These are phyloP conservation scores for Strigamia transsilvanica DNA, from an alignment of 2,888 invertebrate genomes.

Conservation along the genomic window DNA sequence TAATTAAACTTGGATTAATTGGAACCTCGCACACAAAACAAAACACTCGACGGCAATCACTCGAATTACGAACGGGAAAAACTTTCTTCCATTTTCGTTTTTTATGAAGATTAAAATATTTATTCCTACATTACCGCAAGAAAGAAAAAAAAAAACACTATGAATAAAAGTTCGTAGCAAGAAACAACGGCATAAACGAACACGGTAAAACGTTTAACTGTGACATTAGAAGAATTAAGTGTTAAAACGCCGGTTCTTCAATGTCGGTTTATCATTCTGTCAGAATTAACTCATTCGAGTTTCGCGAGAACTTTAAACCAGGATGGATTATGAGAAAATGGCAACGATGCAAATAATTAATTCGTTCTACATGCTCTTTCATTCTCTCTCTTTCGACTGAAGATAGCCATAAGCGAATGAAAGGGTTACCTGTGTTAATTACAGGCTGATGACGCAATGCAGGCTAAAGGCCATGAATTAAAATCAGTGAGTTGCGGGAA, in stretches of 20 bases:
- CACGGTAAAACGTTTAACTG: too few relatives aligned
- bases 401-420: slow-evolving; percentile 6
- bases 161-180: background rate
- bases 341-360: slow-evolving; percentile 20
- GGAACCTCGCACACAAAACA: slow-evolving; percentile 9
- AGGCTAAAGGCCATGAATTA: slow-evolving; percentile 22
- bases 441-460: slow-evolving; percentile 26
- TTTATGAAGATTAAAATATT: background rate
- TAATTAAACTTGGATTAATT: slow-evolving; percentile 44
- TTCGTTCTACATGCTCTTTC: background rate
- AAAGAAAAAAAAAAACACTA: too few relatives aligned
- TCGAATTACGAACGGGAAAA: background rate
- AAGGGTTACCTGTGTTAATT: slow-evolving; percentile 26
- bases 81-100: background rate
- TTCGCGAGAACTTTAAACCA: background rate
- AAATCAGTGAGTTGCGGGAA: slow-evolving; percentile 35
- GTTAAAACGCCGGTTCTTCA: background rate
- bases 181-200: too few relatives aligned
- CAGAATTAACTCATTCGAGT: background rate
- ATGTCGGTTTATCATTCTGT: background rate
- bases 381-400: background rate
- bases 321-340: slow-evolving; percentile 1
- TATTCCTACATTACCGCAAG: background rate
- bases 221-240: background rate
- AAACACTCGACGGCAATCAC: slow-evolving; percentile 7